Conservation (phyloP, 2,888 invertebrate genomes). For the Rhamphomyia laevipes region DNA sequence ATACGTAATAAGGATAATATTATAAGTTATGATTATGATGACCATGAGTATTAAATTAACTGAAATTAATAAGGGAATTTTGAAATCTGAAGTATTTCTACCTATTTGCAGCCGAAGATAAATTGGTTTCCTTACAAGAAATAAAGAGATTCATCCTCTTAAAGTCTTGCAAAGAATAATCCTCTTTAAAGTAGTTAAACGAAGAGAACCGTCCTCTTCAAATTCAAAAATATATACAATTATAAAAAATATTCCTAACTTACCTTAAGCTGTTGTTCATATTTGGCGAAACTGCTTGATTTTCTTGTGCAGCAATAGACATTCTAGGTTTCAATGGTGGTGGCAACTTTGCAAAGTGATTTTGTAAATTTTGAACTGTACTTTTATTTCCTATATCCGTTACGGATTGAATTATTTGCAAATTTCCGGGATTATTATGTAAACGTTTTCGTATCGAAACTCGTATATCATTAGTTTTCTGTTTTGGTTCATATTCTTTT, state of each 20-base stretch:
- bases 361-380: background rate
- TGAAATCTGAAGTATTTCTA: too few species aligned
- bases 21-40: too few species aligned
- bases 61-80: too few species aligned
- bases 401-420: slow-evolving; percentile 14
- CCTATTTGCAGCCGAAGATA: too few species aligned
- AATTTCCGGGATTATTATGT: slow-evolving; percentile 28
- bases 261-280: slow-evolving; percentile 29
- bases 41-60: too few species aligned
- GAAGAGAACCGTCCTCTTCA: too few species aligned
- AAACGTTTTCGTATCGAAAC: slow-evolving; percentile 30
- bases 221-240: too few species aligned
- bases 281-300: slow-evolving; percentile 10
- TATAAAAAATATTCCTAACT: slow-evolving; percentile 13
- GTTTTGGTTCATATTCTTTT: slow-evolving; percentile 16
- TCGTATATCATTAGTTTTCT: slow-evolving; percentile 15
- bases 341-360: slow-evolving; percentile 19
- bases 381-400: slow-evolving; percentile 2
- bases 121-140: too few species aligned
- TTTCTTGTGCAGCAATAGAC: slow-evolving; percentile 16
- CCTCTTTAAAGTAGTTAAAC: too few species aligned
- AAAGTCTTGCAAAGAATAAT: too few species aligned
- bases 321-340: slow-evolving; percentile 35
- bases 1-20: too few species aligned
- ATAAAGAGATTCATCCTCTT: too few species aligned